Conservation (phyloP, 1,140 invertebrate species). For the Drosophila funebris region DNA sequence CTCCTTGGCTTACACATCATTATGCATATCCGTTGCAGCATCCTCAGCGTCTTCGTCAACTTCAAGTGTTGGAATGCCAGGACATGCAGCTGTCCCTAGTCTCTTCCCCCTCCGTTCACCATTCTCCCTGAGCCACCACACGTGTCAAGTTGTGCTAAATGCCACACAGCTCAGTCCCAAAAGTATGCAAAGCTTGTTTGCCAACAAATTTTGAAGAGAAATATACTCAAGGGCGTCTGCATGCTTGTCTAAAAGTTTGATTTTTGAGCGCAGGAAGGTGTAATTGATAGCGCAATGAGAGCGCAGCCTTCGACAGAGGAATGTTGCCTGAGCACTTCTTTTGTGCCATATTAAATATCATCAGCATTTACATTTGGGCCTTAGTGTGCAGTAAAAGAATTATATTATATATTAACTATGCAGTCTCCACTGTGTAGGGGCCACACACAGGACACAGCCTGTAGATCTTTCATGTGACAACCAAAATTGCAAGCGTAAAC, state of each 20-base stretch:
- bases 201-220: conserved; percentile 10
- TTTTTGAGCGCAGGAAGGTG: neutral
- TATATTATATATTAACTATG: neutral
- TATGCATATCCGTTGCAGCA: conserved; percentile 47
- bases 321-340: neutral
- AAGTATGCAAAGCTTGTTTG: conserved; percentile 45
- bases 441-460: neutral
- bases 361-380: too few species aligned
- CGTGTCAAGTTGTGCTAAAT: conserved; percentile 61
- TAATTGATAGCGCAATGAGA: neutral
- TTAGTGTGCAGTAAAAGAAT: neutral
- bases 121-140: conserved; percentile 22
- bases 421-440: neutral
- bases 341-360: too few species aligned
- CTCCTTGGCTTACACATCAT: conserved; percentile 62
- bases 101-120: neutral
- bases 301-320: neutral
- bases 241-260: neutral
- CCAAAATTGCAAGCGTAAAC: conserved; percentile 1
- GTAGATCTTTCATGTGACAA: conserved; percentile 15
- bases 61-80: conserved; percentile 50
- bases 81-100: neutral
- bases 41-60: conserved; percentile 41
- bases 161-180: conserved; percentile 30
- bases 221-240: neutral